A percentile compares a stretch with the other conserved stretches of the same genome.
phyloP scores from a whole-genome alignment of 1,140 invertebrate genomes.

The Drosophila nigromelanica region DNA sequence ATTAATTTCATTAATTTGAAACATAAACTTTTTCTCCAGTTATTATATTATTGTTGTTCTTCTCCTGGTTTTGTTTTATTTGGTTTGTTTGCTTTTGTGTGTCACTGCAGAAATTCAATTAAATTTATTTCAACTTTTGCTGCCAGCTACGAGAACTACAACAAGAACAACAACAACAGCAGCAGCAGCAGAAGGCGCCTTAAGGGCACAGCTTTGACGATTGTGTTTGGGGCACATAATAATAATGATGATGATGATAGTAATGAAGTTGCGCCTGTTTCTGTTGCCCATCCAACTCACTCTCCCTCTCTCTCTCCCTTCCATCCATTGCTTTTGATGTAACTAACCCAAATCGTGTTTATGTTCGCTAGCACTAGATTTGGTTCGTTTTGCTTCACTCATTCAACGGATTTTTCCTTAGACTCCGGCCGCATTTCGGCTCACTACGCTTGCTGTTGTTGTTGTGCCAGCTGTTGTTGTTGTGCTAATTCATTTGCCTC shows the following conservation, averaged over 20 bases:
- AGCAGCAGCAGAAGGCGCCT: conserved; percentile 35
- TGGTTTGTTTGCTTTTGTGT: conserved; percentile 31
- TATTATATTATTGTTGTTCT: conserved; percentile 23
- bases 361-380: conserved; percentile 39
- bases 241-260: conserved; percentile 52
- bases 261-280: conserved; percentile 43
- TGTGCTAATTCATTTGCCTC: conserved; percentile 60
- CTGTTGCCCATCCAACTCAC: neutral
- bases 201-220: conserved; percentile 57
- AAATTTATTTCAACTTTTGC: conserved; percentile 76
- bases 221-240: conserved; percentile 55
- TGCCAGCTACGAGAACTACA: conserved; percentile 43
- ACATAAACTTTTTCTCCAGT: conserved; percentile 52
- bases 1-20: conserved; percentile 70
- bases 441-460: conserved; percentile 13
- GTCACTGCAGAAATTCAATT: conserved; percentile 76
- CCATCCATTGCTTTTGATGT: conserved; percentile 59
- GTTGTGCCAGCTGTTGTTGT: conserved; percentile 5
- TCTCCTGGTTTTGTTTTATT: conserved; percentile 33
- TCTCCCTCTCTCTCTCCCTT: neutral
- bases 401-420: conserved; percentile 53
- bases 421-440: conserved; percentile 32
- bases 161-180: conserved; percentile 15
- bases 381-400: conserved; percentile 40
- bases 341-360: conserved; percentile 68